phyloP scores from a whole-genome alignment of 37 sponge, comb jelly and placozoan species.

The Chondrilla cf. caribensis region DNA sequence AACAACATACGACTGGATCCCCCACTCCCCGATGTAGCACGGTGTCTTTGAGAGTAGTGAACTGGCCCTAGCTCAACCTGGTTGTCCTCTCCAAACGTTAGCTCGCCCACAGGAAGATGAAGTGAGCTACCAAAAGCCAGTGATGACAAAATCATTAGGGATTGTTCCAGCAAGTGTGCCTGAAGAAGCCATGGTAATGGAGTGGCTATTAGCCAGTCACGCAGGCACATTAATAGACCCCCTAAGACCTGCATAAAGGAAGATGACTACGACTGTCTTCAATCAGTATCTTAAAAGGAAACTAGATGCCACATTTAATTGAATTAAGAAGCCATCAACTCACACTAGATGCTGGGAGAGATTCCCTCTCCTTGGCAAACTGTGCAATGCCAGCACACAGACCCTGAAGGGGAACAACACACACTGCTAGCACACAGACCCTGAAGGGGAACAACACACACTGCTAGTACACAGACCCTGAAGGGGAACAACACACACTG shows the following conservation, averaged over 20 bases:
- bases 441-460: too few species aligned
- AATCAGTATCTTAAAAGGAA: neutral
- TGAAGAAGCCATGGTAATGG: constrained; percentile 32
- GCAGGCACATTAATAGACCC: constrained; percentile 49
- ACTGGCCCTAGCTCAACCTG: constrained; percentile 12
- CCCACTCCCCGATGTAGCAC: constrained; percentile 2
- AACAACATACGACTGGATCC: constrained; percentile 5
- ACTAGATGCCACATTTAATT: neutral
- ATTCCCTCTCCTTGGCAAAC: neutral
- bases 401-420: constrained; percentile 1
- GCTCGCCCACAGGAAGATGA: neutral
- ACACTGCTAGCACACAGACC: neutral
- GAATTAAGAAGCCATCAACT: neutral
- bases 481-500: neutral
- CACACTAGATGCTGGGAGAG: neutral
- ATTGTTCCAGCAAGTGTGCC: neutral
- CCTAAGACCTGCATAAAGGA: constrained; percentile 32
- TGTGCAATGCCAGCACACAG: neutral
- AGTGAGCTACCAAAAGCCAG: too few species aligned
- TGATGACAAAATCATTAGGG: neutral
- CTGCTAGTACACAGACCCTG: neutral
- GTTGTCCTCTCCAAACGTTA: neutral
- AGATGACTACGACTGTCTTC: neutral
- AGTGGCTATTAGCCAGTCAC: constrained; percentile 70
- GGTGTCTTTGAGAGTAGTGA: neutral